Evolutionary conservation across 2,888 invertebrate species (phyloP), one percentile per base, ranked within the genome.

Genomic region (Melanostoma scalare): DNA sequence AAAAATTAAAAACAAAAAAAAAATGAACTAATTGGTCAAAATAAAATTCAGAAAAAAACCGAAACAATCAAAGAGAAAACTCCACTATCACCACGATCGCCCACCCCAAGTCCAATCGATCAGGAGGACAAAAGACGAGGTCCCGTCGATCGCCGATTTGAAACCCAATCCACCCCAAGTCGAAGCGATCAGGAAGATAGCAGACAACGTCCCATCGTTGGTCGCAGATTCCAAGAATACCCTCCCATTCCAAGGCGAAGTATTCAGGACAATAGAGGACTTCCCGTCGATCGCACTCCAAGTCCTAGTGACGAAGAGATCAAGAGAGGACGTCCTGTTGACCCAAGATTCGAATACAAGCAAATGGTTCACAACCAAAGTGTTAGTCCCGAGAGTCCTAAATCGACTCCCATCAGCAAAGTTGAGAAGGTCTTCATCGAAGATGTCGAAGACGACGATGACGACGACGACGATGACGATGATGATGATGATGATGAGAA

Each of bases 341-440:
- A 75, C 35, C 85, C 88, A 4, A 87, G 88, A 3, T 86, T 86
- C 65, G 88, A 88, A 38, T 89, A 89, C 78, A 89, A 88, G 79
- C 88, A 88, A 86, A 89, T 88, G 88, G 76, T 89, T 35, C 87
- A 87, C 68, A 79, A 85, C 6, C 87, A 89, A 79, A 75, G 42
- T 33, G 31, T 73, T 8, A 50, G 53, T 3, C 4, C 63, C 1
- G 53, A 48, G 33, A 48, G 44, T 40, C 9, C 38, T 2, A 73
- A 42, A 38, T 67, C 40, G 1, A 33, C 63, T n/a, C 52, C 69
- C 20, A 30, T 56, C 30, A 88, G 86, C 61, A 89, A 88, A 80
- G 89, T 88, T 3, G 87, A 90, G 61, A 88, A 88, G 0, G 88
- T 90, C 2, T 89, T 89, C 50, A 89, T 90, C 6, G 89, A 89